Percentiles rank a stretch among this genome's conserved stretches.
phyloP scores from a whole-genome alignment of 2,113 vertebrate genomes.

The Halichoeres trimaculatus region DNA sequence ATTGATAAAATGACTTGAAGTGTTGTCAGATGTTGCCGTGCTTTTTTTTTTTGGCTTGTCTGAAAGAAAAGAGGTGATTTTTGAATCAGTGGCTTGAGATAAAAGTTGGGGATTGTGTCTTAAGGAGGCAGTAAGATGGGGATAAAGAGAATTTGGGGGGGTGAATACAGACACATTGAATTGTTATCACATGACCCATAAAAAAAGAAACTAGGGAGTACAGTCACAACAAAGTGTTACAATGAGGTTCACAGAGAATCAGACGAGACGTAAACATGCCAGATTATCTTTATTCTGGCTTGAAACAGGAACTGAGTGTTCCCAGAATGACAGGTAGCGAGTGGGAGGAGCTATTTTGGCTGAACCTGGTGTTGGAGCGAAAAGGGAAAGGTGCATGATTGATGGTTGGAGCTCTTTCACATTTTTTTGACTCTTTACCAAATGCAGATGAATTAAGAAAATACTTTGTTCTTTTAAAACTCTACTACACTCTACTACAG shows the following conservation, averaged over 20 bases:
- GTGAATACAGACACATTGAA: too few relatives aligned
- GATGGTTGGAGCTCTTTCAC: neutral
- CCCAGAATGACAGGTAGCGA: neutral
- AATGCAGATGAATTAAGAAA: neutral
- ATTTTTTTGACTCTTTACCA: neutral
- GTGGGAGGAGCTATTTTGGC: slow-evolving; percentile 2
- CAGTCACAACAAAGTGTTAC: neutral
- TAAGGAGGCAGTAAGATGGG: too few relatives aligned
- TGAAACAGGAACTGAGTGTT: neutral
- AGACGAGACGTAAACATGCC: neutral
- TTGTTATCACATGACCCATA: too few relatives aligned
- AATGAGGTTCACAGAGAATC: neutral
- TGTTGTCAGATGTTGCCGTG: too few relatives aligned
- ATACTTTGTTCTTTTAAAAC: neutral
- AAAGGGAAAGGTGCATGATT: neutral
- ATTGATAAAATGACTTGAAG: neutral
- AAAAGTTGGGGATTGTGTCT: too few relatives aligned
- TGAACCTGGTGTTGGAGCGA: neutral
- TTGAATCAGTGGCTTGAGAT: neutral
- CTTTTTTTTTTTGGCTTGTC: neutral
- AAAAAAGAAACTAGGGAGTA: neutral
- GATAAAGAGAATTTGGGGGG: too few relatives aligned
- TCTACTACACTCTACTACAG: too few relatives aligned
- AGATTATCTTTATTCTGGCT: neutral
- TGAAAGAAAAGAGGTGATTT: neutral